Base-by-base conservation (phyloP, 2,797 vertebrate species). In the Alectoris magna region DNA sequence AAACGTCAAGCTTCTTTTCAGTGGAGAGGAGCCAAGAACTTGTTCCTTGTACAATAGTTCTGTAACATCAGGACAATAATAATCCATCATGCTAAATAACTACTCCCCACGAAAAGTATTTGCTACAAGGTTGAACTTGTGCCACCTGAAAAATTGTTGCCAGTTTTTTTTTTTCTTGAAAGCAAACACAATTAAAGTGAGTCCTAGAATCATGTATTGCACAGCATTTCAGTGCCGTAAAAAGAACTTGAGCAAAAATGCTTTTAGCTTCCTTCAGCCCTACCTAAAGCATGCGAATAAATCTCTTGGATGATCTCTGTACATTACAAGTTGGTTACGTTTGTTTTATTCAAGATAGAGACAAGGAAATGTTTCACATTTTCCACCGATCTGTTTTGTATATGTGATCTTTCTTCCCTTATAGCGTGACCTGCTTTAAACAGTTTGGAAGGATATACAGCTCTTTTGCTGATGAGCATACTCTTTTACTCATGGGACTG, bases 301-400 rank as follows among this genome's bases (percentile, higher is more conserved):
- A 93, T 96, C 82, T 95, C 64, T 87, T 36, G 21, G 39, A 91
- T 92, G 63, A 75, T 77, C 75, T 82, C 79, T 87, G 34, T 69
- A 58, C 84, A 60, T 83, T 92, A 89, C 43, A 83, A 67, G 79
- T 92, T 86, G 44, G 19, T 89, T 89, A 38, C 26, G 72, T 91
- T 95, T 96, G 79, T 89, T 95, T 95, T 89, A 73, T 84, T 93
- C 87, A 36, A 93, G 96, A 93, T 66, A 91, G 73, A 78, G 93
- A 67, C 59, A 70, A 84, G 87, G 91, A 94, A 95, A 92, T 88
- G 91, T 94, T 96, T 96, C 92, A 94, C 85, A 88, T 96, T 95
- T 96, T 95, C 96, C 95, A 93, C 87, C 89, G 75, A 58, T 91
- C 89, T 95, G 79, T 92, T 96, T 95, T 95, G 93, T 95, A 43